Conservation (phyloP, 2,113 vertebrate genomes). For the Prionailurus viverrinus region DNA sequence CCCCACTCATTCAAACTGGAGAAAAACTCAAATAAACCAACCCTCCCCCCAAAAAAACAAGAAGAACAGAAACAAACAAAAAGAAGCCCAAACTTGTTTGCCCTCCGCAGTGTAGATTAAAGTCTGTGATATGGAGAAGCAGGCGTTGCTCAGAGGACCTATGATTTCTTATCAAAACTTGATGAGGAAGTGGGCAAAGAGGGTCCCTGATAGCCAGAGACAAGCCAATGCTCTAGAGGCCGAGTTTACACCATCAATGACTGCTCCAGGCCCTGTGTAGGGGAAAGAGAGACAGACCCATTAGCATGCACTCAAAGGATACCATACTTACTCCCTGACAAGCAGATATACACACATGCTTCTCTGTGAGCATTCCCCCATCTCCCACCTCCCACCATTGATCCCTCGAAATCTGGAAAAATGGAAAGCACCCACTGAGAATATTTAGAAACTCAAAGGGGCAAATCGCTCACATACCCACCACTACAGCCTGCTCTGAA, state of each 20-base stretch:
- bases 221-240: slow-evolving; percentile 88
- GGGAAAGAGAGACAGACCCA: slow-evolving; percentile 70
- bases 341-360: slow-evolving; percentile 70
- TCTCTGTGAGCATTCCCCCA: not conserved
- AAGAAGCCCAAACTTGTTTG: slow-evolving; percentile 82
- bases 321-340: not conserved
- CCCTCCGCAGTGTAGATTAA: slow-evolving; percentile 88
- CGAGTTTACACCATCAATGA: slow-evolving; percentile 93
- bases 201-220: slow-evolving; percentile 90
- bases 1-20: slow-evolving; percentile 77
- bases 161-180: slow-evolving; percentile 95
- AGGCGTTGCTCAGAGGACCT: slow-evolving; percentile 85
- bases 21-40: slow-evolving; percentile 54
- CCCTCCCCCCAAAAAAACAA: not conserved
- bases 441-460: not conserved
- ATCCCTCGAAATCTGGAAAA: not conserved
- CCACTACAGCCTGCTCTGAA: not conserved
- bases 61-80: slow-evolving; percentile 66
- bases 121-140: slow-evolving; percentile 90
- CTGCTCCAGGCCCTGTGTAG: slow-evolving; percentile 93
- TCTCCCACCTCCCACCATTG: not conserved
- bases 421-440: not conserved
- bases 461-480: not conserved
- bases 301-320: slow-evolving; percentile 35
- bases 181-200: slow-evolving; percentile 91